Percentiles rank a stretch among this genome's conserved stretches.
Conservation (phyloP, 2,888 invertebrate species). For the Notodonta ziczac region DNA sequence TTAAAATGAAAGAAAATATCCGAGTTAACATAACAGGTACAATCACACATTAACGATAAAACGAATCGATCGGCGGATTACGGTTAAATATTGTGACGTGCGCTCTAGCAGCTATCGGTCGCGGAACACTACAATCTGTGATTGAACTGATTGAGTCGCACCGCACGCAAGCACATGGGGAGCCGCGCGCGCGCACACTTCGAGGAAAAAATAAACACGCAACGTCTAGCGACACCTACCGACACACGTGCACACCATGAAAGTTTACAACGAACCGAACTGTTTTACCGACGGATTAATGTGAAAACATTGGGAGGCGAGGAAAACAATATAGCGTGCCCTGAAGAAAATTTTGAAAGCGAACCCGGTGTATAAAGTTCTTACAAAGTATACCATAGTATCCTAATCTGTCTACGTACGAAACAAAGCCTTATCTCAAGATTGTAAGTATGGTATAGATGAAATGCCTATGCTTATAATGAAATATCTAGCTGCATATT, state of each 20-base stretch:
- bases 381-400: too few relatives aligned
- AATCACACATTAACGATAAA: constrained; percentile 30
- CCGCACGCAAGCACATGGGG: neutral
- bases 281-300: constrained; percentile 56
- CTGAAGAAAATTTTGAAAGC: too few relatives aligned
- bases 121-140: constrained; percentile 43
- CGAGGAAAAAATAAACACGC: constrained; percentile 4
- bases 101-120: constrained; percentile 57
- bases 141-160: neutral
- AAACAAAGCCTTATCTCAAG: too few relatives aligned
- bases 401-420: too few relatives aligned
- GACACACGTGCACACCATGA: constrained; percentile 12
- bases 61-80: constrained; percentile 46
- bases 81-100: constrained; percentile 53
- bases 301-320: too few relatives aligned
- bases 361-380: too few relatives aligned
- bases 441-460: too few relatives aligned
- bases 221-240: constrained; percentile 52
- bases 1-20: constrained; percentile 12
- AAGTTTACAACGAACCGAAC: constrained; percentile 20
- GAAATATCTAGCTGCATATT: too few relatives aligned
- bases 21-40: constrained; percentile 10
- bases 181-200: neutral
- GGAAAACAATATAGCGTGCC: too few relatives aligned
- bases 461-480: too few relatives aligned